Percentiles rank a stretch among this genome's conserved stretches.
Evolutionary conservation across 2,888 invertebrate genomes (phyloP).

Genomic region (Folsomia candida): DNA sequence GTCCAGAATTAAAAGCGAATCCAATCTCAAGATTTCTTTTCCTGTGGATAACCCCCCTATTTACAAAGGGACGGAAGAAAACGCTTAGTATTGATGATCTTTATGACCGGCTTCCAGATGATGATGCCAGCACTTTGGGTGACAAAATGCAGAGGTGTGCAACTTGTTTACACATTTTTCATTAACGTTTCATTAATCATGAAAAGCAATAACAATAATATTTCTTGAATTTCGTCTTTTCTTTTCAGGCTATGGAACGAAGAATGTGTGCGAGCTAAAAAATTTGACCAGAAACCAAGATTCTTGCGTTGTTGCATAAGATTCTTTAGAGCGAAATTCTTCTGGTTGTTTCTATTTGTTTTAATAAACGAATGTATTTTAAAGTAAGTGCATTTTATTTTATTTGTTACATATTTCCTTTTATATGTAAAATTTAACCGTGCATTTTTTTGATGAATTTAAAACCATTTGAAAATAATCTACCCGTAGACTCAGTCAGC

Average conservation of each 20-base stretch:
- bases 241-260: background rate
- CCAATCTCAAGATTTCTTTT: conserved; percentile 4
- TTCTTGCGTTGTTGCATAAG: background rate
- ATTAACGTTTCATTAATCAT: no score
- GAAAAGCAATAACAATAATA: no score
- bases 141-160: background rate
- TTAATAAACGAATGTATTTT: conserved; percentile 66
- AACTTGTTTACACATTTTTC: background rate
- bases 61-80: background rate
- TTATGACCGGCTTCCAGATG: background rate
- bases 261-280: background rate
- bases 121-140: background rate
- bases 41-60: conserved; percentile 4
- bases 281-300: background rate
- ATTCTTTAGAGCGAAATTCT: background rate
- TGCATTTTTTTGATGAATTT: no score
- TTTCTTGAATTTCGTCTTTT: background rate
- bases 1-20: background rate
- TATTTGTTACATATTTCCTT: no score
- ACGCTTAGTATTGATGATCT: background rate
- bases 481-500: no score
- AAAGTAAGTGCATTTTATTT: no score
- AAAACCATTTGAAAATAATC: no score
- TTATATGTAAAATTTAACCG: no score
- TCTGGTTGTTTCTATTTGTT: conserved; percentile 70